Evolutionary conservation across 2,888 invertebrate genomes (phyloP).

Genomic region (Pediacus dermestoides): DNA sequence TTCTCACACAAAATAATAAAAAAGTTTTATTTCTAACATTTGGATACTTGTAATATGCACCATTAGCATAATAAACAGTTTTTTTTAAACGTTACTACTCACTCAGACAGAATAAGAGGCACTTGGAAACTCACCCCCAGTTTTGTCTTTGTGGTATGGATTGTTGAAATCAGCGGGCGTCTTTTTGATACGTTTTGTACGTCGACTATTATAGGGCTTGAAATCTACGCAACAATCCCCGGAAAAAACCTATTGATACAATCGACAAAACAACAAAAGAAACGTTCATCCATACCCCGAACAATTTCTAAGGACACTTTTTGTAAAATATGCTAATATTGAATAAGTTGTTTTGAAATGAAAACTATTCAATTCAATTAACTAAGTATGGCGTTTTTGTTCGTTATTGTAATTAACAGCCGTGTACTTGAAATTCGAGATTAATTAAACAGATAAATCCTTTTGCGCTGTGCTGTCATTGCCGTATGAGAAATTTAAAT

Average conservation of each 20-base stretch:
- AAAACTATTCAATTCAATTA: too few relatives aligned
- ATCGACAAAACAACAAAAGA: too few relatives aligned
- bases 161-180: conserved; percentile 21
- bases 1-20: too few relatives aligned
- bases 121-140: conserved; percentile 24
- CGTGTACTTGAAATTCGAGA: conserved; percentile 29
- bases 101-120: conserved; percentile 30
- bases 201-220: conserved; percentile 8
- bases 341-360: too few relatives aligned
- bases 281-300: too few relatives aligned
- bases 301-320: too few relatives aligned
- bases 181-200: conserved; percentile 22
- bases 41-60: too few relatives aligned
- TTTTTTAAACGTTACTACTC: conserved; percentile 18
- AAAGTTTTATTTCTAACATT: too few relatives aligned
- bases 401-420: conserved; percentile 18
- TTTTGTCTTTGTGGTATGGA: conserved; percentile 7
- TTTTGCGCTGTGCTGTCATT: conserved; percentile 26
- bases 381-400: too few relatives aligned
- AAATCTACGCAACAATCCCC: conserved; percentile 8
- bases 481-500: conserved; percentile 30
- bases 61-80: too few relatives aligned
- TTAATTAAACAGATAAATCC: conserved; percentile 34
- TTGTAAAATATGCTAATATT: too few relatives aligned
- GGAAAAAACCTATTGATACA: too few relatives aligned